These are phyloP conservation scores for Hydroisotoma schaefferi DNA, from an alignment of 2,888 invertebrate genomes.

Conservation along the genomic window DNA sequence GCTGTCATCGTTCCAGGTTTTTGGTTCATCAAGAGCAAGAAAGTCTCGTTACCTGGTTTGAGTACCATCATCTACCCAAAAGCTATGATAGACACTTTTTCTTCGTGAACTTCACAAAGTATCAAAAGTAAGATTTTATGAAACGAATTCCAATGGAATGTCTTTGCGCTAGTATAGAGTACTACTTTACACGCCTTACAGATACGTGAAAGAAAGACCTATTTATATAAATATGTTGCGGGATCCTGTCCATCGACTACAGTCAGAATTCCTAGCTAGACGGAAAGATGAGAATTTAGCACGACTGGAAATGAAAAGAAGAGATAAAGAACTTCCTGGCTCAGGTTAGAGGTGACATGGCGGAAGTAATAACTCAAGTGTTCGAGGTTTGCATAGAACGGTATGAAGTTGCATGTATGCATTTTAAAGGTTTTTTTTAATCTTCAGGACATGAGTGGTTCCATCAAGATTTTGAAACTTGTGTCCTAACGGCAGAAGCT, in stretches of 20 bases:
- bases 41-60: constrained; percentile 48
- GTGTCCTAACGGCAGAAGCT: constrained; percentile 52
- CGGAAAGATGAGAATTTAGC: constrained; percentile 21
- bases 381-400: too few relatives aligned
- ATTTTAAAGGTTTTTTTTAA: too few relatives aligned
- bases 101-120: constrained; percentile 61
- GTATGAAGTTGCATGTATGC: too few relatives aligned
- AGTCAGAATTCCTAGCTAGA: constrained; percentile 33
- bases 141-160: constrained; percentile 3
- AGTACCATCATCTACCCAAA: constrained; percentile 53
- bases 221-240: constrained; percentile 61
- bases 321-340: constrained; percentile 32
- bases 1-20: constrained; percentile 25
- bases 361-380: neutral
- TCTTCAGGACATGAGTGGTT: constrained; percentile 42
- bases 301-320: constrained; percentile 35
- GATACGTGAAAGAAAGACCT: constrained; percentile 53
- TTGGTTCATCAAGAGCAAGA: constrained; percentile 56
- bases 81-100: constrained; percentile 61
- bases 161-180: neutral
- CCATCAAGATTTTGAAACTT: constrained; percentile 51
- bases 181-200: neutral
- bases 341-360: constrained; percentile 27
- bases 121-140: constrained; percentile 49
- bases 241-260: constrained; percentile 57